phyloP scores from a whole-genome alignment of 2,797 vertebrate species.

The Halcyon leucocephala region DNA sequence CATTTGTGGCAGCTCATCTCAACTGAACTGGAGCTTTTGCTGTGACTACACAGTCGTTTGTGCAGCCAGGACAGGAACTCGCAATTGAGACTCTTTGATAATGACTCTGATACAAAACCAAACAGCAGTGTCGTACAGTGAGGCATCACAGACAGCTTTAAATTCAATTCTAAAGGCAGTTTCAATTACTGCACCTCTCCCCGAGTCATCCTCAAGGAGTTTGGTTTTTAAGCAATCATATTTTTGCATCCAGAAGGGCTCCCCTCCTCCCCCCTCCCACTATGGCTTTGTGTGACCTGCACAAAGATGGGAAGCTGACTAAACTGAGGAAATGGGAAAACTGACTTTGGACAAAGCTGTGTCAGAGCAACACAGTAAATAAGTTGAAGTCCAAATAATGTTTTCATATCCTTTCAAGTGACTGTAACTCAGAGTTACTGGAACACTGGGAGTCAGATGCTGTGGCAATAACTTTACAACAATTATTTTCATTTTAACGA shows the following conservation, averaged over 20 bases:
- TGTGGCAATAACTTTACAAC: background rate
- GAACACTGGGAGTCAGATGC: background rate
- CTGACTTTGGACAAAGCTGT: background rate
- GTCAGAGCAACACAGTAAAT: background rate
- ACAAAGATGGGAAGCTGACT: conserved; percentile 66
- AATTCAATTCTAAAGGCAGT: background rate
- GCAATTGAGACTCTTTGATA: background rate
- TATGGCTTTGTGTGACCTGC: background rate
- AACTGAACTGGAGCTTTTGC: background rate
- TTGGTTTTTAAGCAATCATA: background rate
- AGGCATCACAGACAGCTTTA: background rate
- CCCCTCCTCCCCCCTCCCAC: too few relatives aligned
- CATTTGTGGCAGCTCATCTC: background rate
- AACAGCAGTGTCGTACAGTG: background rate
- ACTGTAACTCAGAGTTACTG: background rate
- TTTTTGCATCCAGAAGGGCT: background rate
- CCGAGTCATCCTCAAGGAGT: background rate
- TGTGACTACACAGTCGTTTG: background rate
- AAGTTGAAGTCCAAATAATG: background rate
- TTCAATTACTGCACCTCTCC: background rate
- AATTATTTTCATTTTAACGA: background rate
- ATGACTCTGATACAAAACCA: background rate
- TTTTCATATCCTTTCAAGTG: background rate
- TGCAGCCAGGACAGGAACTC: background rate
- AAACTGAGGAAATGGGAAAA: conserved; percentile 56